A percentile compares a stretch with the other conserved stretches of the same genome.
Evolutionary conservation across 1,140 invertebrate genomes (phyloP).

Genomic region (Argopecten irradians): DNA sequence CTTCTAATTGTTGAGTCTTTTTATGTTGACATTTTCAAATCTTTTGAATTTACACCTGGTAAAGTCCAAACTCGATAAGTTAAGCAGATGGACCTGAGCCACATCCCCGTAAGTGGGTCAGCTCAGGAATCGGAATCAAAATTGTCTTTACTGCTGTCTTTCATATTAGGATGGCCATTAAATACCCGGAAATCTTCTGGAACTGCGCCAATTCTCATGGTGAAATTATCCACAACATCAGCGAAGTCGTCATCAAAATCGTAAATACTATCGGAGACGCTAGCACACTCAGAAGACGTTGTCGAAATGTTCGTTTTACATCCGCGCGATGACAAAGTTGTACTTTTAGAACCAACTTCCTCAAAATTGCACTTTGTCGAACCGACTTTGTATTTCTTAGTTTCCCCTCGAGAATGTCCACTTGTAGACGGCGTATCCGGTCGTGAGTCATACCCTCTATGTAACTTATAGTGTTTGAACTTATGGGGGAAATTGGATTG

Average conservation of each 20-base stretch:
- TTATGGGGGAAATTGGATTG: neutral
- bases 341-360: neutral
- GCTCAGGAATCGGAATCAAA: neutral
- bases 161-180: neutral
- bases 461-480: neutral
- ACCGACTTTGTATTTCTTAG: neutral
- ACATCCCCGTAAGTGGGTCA: no score
- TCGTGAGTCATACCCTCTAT: neutral
- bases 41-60: no score
- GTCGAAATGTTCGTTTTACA: neutral
- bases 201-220: neutral
- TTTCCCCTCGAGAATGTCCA: neutral
- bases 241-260: neutral
- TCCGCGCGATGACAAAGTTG: neutral
- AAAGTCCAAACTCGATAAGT: no score
- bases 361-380: neutral
- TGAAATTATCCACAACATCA: neutral
- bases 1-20: no score
- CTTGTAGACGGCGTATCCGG: neutral
- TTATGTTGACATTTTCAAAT: no score
- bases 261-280: constrained; percentile 8
- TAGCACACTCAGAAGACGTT: neutral
- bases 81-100: no score
- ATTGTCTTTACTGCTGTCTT: neutral
- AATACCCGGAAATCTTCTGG: neutral